Conservation (phyloP, 2,888 invertebrate genomes). For the Lasius fuliginosus region DNA sequence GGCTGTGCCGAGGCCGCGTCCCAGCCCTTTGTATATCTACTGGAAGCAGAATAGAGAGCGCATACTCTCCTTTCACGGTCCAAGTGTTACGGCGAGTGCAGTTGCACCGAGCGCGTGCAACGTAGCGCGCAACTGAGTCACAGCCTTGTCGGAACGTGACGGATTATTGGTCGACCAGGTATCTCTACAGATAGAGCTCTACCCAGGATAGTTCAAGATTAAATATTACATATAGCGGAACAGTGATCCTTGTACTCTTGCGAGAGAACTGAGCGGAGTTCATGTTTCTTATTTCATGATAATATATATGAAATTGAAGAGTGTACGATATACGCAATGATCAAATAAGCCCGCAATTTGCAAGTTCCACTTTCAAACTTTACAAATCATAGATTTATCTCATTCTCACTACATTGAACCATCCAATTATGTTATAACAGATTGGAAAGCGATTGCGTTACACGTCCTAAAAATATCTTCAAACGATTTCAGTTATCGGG, state of each 20-base stretch:
- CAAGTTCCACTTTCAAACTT: background rate
- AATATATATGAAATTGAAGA: background rate
- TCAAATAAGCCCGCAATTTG: background rate
- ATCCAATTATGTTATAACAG: background rate
- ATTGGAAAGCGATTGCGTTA: background rate
- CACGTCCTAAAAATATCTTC: background rate
- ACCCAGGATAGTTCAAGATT: background rate
- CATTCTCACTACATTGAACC: background rate
- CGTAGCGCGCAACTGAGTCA: constrained; percentile 31
- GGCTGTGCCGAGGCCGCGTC: background rate
- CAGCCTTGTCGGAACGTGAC: background rate
- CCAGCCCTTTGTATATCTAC: constrained; percentile 53
- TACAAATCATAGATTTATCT: constrained; percentile 1
- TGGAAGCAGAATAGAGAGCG: constrained; percentile 13
- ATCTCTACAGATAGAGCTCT: background rate
- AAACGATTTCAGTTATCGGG: background rate
- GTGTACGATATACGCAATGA: background rate
- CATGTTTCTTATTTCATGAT: background rate
- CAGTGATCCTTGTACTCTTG: background rate
- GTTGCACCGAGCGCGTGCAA: constrained; percentile 11
- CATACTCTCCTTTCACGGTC: constrained; percentile 39
- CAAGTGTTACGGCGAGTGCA: constrained; percentile 61
- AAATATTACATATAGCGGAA: background rate
- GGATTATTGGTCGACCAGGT: background rate
- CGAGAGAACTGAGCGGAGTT: background rate